Base-by-base conservation (phyloP, 2,113 vertebrate species). In the Apeltes quadracus region DNA sequence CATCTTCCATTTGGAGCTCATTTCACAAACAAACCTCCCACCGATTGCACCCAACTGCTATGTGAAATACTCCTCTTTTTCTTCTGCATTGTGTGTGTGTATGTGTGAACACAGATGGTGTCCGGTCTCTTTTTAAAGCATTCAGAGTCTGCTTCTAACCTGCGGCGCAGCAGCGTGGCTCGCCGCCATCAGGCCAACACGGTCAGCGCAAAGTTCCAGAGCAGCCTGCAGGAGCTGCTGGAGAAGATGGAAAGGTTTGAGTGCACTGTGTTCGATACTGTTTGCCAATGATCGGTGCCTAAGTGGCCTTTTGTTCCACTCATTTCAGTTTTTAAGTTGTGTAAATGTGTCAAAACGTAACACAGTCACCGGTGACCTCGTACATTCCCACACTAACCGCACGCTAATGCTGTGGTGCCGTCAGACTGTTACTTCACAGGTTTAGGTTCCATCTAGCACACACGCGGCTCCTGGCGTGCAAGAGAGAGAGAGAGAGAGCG, bases 161-260 rank as follows among this genome's bases (percentile, higher is more conserved):
- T 92, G 58, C 93, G 93, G 62, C 96, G 93, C 84, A 96, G 92
- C 93, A 96, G 94, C 91, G 90, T 94, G 0, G 88, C 92, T 5
- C 92, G 96, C 1, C 94, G 96, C 54, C 94, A 95, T 78, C 97
- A 98, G 64, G 93, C 97, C 2, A 96, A 95, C 65, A 99, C 98
- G 0, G 96, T 98, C 85, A 96, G 97, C 0, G 94, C 95, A 13
- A 97, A 95, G 88, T 99, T 99, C 88, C 97, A 98, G 87, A 94
- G 94, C 87, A 99, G 97, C 0, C 95, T 99, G 66, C 89, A 97
- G 92, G 96, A 98, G 61, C 93, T 99, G 44, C 93, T 97, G 89
- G 96, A 98, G 71, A 99, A 95, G 89, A 98, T 99, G 94, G 95
- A 97, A 89, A 96, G 95, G 98, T 98, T 55, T 72, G 36, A 56